Evolutionary conservation across 2,888 invertebrate genomes (phyloP), one percentile per base, ranked within the genome.

Genomic region (Tribolium freemani): DNA sequence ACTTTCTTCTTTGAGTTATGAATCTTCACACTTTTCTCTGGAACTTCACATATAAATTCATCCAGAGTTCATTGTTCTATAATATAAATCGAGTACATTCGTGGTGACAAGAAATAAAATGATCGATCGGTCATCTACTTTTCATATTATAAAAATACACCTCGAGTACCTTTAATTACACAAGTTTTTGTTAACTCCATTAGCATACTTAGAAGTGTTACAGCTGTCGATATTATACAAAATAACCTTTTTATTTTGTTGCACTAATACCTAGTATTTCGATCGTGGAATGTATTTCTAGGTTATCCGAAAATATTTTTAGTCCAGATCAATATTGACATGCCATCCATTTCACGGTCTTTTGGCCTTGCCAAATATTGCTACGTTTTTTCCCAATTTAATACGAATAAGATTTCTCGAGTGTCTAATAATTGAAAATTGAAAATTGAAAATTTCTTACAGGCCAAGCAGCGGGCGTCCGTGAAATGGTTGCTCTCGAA

Each of bases 401-500:
- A 16, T 16, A n/a, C n/a, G n/a, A n/a, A n/a, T n/a, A n/a, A n/a
- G n/a, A n/a, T n/a, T n/a, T n/a, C n/a, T n/a, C n/a, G n/a, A n/a
- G n/a, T n/a, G n/a, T n/a, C n/a, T n/a, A n/a, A n/a, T n/a, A n/a
- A n/a, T n/a, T n/a, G n/a, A n/a, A n/a, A n/a, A n/a, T n/a, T n/a
- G 16, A 16, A 16, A 16, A 16, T 16, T 16, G 16, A 1, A n/a
- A 16, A 16, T 16, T 61, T 71, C 31, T 93, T 93, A 16, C 91
- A 98, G 97, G 97, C 97, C 83, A 96, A 97, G 89, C 96, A 97
- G 88, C 91, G 95, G 88, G 96, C 97, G 84, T 96, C 97, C 83
- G 93, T 98, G 84, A 95, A 96, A 91, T 98, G 98, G 98, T 92
- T 98, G 83, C 90, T 98, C 80, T 94, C 96, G 82, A 98, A 98